Evolutionary conservation across 2,888 invertebrate species (phyloP), one percentile per base, ranked within the genome.

Genomic region (Yponomeuta sedellus): DNA sequence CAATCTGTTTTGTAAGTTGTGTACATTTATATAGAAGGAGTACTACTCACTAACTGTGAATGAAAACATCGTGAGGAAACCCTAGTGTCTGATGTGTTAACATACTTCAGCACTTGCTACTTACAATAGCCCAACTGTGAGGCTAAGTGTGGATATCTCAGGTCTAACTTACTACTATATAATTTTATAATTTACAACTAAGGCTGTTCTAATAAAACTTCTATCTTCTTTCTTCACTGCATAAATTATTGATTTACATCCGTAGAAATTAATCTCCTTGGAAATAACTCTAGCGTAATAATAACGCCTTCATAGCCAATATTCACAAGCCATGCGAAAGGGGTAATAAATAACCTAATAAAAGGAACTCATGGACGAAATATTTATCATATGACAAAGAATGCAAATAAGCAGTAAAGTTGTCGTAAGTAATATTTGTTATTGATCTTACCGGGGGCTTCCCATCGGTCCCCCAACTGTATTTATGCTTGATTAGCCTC

Each of bases 401-500:
- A 67, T 67, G 64, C 64, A 67, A 67, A 64, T 61, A 67, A 64
- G 62, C 65, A 62, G 25, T 59, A 61, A 65, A 65, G 59, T 65
- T 65, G 64, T 65, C 56, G 65, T 25, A 65, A 63, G 62, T 67
- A 67, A 65, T 67, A 67, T 62, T 58, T 61, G 64, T 64, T 61
- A 82, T 83, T 74, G 79, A 77, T 77, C 75, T 76, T 69, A 70
- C 67, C 69, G 68, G 66, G 62, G 19, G 19, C n/a, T 70, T 70
- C 70, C 70, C 71, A 73, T 71, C 73, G 70, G 77, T 81, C 86
- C 88, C 86, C 85, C 75, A 76, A 73, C 77, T 78, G 81, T 80
- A 78, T 87, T 90, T 85, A 85, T 86, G 87, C 83, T 86, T 88
- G 82, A 88, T 83, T 85, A 81, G 78, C 70, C 81, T 16, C 44